Evolutionary conservation across 2,113 vertebrate genomes (phyloP), one percentile per base, ranked within the genome.

Genomic region (Catharus bicknelli): DNA sequence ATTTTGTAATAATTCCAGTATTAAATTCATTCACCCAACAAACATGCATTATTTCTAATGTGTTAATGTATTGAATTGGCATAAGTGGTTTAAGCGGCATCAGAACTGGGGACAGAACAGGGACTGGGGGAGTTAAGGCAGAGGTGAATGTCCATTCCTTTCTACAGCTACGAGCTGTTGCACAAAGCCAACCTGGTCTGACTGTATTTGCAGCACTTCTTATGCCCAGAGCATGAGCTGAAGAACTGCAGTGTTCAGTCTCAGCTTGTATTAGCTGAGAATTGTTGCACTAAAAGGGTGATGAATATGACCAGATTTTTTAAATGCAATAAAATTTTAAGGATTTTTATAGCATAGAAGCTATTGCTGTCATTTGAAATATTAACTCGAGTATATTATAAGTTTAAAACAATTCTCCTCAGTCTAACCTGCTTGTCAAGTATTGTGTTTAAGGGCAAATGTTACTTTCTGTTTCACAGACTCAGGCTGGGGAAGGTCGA

Each of bases 401-500:
- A 16, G 29, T 83, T 78, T 20, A 4, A 77, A 57, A n/a, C 14
- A 63, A 42, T 42, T 83, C 42, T 81, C 54, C 17, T 30, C 12
- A 26, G 27, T n/a, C 81, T 55, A 88, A 18, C 26, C 67, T 73
- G 26, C 55, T 50, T 1, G 0, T 43, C 53, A 42, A 78, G 19
- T 83, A 42, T 88, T 73, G 18, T 30, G 38, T 82, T 63, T 63
- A 90, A 87, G 14, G 26, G 57, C 34, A 62, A 73, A 58, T 79
- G 51, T 90, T n/a, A 40, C 27, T 94, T 95, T 97, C 78, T 93
- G 21, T 95, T 92, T 94, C 95, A 66, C 93, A 99, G 99, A 98
- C 98, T 68, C 98, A 98, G 87, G 99, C 99, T 79, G 99, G 99
- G 72, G 99, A 99, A 96, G 99, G 99, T 30, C 96, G 98, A 94